Evolutionary conservation across 2,113 vertebrate species (phyloP), one percentile per base, ranked within the genome.

Genomic region (Loxodonta africana): DNA sequence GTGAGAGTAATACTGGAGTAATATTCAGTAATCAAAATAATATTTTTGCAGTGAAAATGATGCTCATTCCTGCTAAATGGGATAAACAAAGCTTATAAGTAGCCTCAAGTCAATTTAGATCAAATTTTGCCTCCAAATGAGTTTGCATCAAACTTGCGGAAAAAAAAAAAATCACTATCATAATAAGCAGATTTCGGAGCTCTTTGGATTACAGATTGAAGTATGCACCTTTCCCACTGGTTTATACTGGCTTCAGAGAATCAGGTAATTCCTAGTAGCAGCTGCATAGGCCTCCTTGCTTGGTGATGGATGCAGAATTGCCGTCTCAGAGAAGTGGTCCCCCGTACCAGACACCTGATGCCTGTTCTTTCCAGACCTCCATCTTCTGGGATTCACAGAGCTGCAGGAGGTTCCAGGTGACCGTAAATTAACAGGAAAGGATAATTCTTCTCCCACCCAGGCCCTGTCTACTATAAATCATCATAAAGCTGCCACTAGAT

Each of bases 11-110:
- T 37, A 37, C 23, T 93, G 57, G 53, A 60, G 30, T 11, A 57
- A 93, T 74, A 90, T 9, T n/a, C 28, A 88, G 37, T n/a, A 53
- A 76, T 69, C 63, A 85, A 83, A 87, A 71, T 87, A 87, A 90
- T 51, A 91, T 28, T 51, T 85, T 94, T 74, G 30, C 18, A 69
- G 26, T 83, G 28, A 87, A 97, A 92, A 90, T 80, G 90, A 78
- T 67, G 21, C 88, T 77, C 44, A 48, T 26, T 78, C 41, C 67
- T 91, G 44, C 10, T 57, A 92, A 83, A n/a, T 15, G 76, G 80
- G 69, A 67, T 88, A 91, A 86, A 65, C 73, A 84, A 46, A 57
- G 37, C 7, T 85, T 80, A 76, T 63, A 94, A 74, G 89, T 69
- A 92, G 62, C 69, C 4, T 69, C 2, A 74, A 67, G n/a, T 63